A percentile compares a stretch with the other conserved stretches of the same genome.
phyloP scores from a whole-genome alignment of 1,140 invertebrate species.

The Aphis craccivora region DNA sequence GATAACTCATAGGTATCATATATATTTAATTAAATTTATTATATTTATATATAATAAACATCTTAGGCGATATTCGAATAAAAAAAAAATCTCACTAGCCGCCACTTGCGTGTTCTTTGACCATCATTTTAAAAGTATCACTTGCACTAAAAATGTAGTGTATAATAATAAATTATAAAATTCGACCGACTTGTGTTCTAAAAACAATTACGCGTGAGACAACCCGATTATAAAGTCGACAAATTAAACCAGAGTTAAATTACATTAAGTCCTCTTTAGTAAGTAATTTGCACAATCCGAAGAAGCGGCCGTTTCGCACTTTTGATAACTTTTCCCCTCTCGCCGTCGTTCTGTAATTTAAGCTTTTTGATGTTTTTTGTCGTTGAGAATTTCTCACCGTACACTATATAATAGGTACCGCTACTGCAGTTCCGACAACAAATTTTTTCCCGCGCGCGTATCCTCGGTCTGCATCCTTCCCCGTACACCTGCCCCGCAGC shows the following conservation, averaged over 20 bases:
- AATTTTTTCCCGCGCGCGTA: background rate
- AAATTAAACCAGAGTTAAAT: slow-evolving; percentile 48
- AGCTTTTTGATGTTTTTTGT: slow-evolving; percentile 19
- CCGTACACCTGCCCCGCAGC: background rate
- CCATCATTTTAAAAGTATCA: slow-evolving; percentile 15
- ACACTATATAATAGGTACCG: background rate
- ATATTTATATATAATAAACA: background rate
- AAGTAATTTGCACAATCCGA: slow-evolving; percentile 45
- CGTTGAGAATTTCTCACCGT: background rate
- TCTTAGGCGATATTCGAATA: background rate
- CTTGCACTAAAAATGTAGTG: background rate
- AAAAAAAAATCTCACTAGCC: background rate
- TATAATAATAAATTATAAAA: background rate
- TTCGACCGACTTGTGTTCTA: background rate
- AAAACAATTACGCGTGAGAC: slow-evolving; percentile 45
- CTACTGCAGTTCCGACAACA: slow-evolving; percentile 22
- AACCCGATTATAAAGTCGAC: slow-evolving; percentile 49
- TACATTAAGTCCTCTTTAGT: slow-evolving; percentile 50
- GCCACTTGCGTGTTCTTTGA: background rate
- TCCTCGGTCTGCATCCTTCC: background rate
- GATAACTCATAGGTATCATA: background rate
- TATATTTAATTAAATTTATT: background rate
- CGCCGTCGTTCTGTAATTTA: background rate
- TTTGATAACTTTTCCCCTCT: slow-evolving; percentile 23
- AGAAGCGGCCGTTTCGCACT: slow-evolving; percentile 29